A percentile compares a stretch with the other conserved stretches of the same genome.
Conservation (phyloP, 2,113 vertebrate genomes). For the Okapia johnstoni region DNA sequence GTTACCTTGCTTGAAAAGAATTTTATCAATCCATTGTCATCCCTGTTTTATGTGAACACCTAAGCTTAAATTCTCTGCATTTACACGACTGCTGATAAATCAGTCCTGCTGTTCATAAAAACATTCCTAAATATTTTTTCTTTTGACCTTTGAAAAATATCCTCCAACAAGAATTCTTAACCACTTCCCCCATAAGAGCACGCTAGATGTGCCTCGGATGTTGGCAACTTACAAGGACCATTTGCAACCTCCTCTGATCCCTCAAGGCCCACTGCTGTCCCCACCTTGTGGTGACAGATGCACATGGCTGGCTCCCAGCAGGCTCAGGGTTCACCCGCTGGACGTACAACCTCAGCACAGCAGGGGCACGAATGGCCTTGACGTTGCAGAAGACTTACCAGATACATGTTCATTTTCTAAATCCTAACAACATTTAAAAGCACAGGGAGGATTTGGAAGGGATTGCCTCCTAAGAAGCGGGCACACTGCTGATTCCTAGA, state of each 20-base stretch:
- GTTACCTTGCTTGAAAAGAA: neutral
- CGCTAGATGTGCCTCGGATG: neutral
- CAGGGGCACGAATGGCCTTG: neutral
- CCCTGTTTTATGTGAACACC: neutral
- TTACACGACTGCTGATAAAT: neutral
- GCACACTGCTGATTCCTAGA: conserved; percentile 50
- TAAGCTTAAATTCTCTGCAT: neutral
- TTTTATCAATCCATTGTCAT: neutral
- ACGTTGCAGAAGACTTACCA: conserved; percentile 29
- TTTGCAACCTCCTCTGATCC: neutral
- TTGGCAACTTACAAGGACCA: neutral
- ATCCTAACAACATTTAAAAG: conserved; percentile 71
- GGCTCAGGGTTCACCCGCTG: neutral
- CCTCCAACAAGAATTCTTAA: neutral
- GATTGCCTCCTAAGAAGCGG: conserved; percentile 51
- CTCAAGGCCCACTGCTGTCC: neutral
- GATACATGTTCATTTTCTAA: neutral
- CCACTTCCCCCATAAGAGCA: neutral
- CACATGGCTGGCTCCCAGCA: neutral
- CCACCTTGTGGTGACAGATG: rapidly evolving
- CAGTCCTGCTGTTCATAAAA: neutral
- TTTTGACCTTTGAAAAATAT: neutral
- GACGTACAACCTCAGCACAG: neutral
- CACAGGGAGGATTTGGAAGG: conserved; percentile 52
- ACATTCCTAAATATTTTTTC: neutral